Conservation (phyloP, 2,797 vertebrate genomes). For the Crocodylus rhombifer region DNA sequence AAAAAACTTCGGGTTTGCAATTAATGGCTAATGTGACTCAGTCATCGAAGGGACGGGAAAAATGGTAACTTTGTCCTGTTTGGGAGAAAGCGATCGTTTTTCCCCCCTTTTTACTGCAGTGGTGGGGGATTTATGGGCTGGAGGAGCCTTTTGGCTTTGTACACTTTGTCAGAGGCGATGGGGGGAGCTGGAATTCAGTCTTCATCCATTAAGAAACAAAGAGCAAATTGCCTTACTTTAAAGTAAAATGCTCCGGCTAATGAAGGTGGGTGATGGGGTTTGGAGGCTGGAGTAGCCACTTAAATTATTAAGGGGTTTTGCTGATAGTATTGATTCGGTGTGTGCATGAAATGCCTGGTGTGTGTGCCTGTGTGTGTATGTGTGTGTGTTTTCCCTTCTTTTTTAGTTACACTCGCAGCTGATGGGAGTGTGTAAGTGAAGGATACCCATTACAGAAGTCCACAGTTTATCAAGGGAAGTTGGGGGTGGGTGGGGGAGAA, state of each 20-base stretch:
- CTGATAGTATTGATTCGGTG: constrained; percentile 55
- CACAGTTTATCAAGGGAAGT: constrained; percentile 81
- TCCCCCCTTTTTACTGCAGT: constrained; percentile 69
- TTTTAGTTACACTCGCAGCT: neutral
- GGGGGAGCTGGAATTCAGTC: constrained; percentile 42
- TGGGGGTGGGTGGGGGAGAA: constrained; percentile 80
- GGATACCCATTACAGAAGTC: constrained; percentile 65
- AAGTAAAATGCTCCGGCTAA: constrained; percentile 69
- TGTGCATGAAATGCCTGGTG: constrained; percentile 34
- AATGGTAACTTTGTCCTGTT: constrained; percentile 76
- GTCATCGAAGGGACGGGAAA: constrained; percentile 47
- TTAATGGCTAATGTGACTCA: constrained; percentile 20
- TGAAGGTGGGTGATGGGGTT: constrained; percentile 75
- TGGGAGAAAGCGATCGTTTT: constrained; percentile 43
- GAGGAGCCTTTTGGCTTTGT: constrained; percentile 74
- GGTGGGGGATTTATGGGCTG: constrained; percentile 47
- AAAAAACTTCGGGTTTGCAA: constrained; percentile 41
- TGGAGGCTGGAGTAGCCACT: constrained; percentile 58
- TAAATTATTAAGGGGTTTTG: constrained; percentile 63
- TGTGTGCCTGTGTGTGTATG: neutral
- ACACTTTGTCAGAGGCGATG: constrained; percentile 66
- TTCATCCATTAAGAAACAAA: constrained; percentile 78
- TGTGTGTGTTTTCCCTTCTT: neutral
- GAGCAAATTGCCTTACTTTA: constrained; percentile 76
- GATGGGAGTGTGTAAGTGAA: constrained; percentile 34